A percentile compares a stretch with the other conserved stretches of the same genome.
Evolutionary conservation across 2,797 vertebrate genomes (phyloP).

Genomic region (Leptatherina wallacei): DNA sequence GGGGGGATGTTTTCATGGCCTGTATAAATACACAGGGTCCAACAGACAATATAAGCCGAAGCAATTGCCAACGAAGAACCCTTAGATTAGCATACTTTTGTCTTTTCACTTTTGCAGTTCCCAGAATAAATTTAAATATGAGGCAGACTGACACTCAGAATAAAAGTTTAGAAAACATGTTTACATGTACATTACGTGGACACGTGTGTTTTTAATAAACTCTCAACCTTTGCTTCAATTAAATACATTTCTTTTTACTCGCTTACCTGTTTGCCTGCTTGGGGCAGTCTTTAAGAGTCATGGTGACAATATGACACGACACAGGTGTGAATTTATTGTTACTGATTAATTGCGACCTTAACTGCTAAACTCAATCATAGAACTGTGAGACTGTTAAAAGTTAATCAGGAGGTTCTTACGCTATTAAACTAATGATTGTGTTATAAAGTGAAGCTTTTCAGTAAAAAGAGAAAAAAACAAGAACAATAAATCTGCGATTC

Average conservation of each 20-base stretch:
- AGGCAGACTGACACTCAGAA: no score
- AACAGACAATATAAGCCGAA: neutral
- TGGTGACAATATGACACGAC: no score
- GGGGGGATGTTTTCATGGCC: neutral
- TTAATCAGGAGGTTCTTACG: neutral
- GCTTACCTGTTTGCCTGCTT: no score
- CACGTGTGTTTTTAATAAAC: no score
- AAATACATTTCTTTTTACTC: no score
- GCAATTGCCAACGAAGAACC: neutral
- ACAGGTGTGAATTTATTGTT: neutral
- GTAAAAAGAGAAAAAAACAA: constrained; percentile 1
- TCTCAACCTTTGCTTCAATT: no score
- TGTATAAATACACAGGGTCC: neutral
- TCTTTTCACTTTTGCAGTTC: neutral
- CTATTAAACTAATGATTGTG: neutral
- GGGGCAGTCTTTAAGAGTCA: no score
- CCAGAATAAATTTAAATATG: neutral
- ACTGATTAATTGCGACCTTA: neutral
- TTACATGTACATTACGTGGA: no score
- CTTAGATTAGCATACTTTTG: neutral
- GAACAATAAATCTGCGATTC: neutral
- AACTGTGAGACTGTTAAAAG: neutral
- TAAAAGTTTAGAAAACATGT: no score
- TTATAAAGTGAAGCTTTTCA: constrained; percentile 9
- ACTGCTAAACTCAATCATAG: neutral